Percentiles rank a stretch among this genome's conserved stretches.
Conservation (phyloP, 2,888 invertebrate genomes). For the Cyclophora albipunctata region DNA sequence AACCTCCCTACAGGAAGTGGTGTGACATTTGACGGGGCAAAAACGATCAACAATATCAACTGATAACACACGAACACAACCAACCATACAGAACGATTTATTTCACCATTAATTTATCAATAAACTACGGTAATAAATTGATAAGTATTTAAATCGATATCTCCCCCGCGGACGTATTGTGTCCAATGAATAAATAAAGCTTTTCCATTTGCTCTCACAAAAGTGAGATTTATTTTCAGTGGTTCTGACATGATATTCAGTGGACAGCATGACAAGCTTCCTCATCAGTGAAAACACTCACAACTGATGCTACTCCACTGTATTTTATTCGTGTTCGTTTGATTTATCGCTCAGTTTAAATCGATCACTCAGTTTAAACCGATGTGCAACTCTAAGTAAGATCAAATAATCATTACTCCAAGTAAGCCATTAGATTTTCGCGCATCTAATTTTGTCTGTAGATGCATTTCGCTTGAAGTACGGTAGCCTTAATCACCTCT, state of each 20-base stretch:
- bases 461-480: constrained; percentile 34
- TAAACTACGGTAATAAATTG: background rate
- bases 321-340: background rate
- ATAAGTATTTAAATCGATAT: background rate
- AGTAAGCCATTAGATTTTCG: constrained; percentile 23
- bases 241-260: background rate
- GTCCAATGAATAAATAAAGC: background rate
- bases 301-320: background rate
- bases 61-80: background rate
- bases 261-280: constrained; percentile 1
- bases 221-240: constrained; percentile 21
- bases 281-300: background rate
- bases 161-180: background rate
- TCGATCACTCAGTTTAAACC: too few species aligned
- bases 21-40: background rate
- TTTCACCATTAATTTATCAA: constrained; percentile 2
- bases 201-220: constrained; percentile 1
- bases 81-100: constrained; percentile 1
- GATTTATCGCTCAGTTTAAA: too few species aligned
- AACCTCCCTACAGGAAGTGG: background rate
- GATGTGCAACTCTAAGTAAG: background rate
- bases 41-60: background rate
- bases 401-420: constrained; percentile 8
- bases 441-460: constrained; percentile 49
- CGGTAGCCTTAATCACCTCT: constrained; percentile 62